Evolutionary conservation across 2,797 vertebrate species (phyloP), one percentile per base, ranked within the genome.

Genomic region (Phoeniculus purpureus): DNA sequence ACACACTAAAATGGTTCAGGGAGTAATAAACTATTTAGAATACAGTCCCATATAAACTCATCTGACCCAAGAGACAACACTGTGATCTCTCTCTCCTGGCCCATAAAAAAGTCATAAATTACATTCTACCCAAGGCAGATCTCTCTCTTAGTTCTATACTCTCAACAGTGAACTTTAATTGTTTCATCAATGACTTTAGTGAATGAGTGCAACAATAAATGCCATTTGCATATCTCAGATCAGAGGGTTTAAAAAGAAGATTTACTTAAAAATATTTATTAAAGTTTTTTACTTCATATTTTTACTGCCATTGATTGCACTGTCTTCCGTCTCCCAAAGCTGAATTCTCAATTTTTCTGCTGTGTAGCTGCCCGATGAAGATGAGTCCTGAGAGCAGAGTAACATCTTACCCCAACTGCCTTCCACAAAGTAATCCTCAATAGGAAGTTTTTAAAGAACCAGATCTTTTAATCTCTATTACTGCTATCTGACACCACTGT

Each of bases 11-110:
- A 65, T 61, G 34, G 77, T 54, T 78, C 59, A 76, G 89, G 79
- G 84, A 87, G 43, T 60, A 92, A 90, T 87, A 94, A 95, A 92
- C 75, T 79, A 64, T 83, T 87, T 76, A 68, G 50, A 89, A 59
- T 52, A 76, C 51, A 67, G 66, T 54, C 31, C 81, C 70, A 74
- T 83, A 94, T 85, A 81, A 84, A 71, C 73, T 90, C 84, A 91
- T 89, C 58, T 88, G 71, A 93, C 84, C 37, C 84, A 79, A n/a
- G 85, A 94, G 90, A 82, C 62, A 78, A 66, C 32, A 4, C 0
- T 52, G 32, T 71, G 74, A 70, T 85, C 54, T 82, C 79, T 60
- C 61, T 87, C 82, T 93, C 45, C 56, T 19, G 50, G 90, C 74
- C 83, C 71, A 40, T 70, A 81, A 90, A 92, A 84, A 87, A 84